Percentiles rank a stretch among this genome's conserved stretches.
phyloP scores from a whole-genome alignment of 1,140 invertebrate genomes.

The Steinernema feltiae region DNA sequence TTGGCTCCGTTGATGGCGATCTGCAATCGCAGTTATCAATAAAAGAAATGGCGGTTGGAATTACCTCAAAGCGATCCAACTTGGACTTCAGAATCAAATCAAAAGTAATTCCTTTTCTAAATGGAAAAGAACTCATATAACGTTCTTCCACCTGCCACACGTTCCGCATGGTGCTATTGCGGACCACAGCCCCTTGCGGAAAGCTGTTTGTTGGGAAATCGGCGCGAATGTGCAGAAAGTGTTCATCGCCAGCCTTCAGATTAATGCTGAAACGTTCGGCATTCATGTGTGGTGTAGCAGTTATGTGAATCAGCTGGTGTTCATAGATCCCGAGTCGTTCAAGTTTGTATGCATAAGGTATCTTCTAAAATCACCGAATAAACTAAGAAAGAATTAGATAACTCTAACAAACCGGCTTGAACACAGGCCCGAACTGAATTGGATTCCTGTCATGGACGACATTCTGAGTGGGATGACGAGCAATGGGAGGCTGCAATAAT shows the following conservation, averaged over 20 bases:
- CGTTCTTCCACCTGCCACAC: conserved; percentile 29
- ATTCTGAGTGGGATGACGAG: not conserved
- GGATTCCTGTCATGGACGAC: not conserved
- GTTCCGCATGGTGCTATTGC: conserved; percentile 23
- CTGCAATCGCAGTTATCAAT: not conserved
- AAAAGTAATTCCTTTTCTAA: conserved; percentile 31
- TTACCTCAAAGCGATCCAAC: not conserved
- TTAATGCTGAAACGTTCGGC: conserved; percentile 24
- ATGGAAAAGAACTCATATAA: conserved; percentile 30
- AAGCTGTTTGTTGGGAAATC: conserved; percentile 20
- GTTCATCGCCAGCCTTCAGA: conserved; percentile 15
- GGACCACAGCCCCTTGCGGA: conserved; percentile 20
- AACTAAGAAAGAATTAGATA: not conserved
- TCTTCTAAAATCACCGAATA: conserved; percentile 18
- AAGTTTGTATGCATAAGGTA: conserved; percentile 22
- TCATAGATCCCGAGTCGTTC: conserved; percentile 3
- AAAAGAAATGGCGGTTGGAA: not conserved
- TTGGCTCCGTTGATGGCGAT: not conserved
- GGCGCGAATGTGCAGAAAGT: conserved; percentile 30
- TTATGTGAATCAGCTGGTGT: conserved; percentile 25
- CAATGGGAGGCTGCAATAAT: not conserved
- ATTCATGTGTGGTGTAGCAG: conserved; percentile 24
- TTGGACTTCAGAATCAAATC: conserved; percentile 21
- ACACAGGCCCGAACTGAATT: not conserved
- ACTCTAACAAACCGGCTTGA: conserved; percentile 5